Base-by-base conservation (phyloP, 2,113 vertebrate species). In the Lonchura striata region DNA sequence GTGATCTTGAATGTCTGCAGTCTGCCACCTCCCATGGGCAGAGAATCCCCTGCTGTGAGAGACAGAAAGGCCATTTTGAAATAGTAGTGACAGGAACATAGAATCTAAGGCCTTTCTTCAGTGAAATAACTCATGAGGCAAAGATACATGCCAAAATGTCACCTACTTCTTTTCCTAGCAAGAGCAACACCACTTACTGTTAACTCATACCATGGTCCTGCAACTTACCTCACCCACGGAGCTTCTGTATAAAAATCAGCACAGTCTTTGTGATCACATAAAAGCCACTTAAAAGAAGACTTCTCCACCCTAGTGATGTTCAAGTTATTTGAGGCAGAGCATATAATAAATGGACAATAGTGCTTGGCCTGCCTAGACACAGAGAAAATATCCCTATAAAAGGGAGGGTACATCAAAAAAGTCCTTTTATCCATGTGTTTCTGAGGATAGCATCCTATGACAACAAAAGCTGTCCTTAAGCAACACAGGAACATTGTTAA, bases 181-280 rank as follows among this genome's bases (percentile, higher is more conserved):
- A 70, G 30, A 57, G 15, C 71, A 83, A 21, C 24, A 69, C 6
- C 76, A 42, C 9, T 71, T 63, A 30, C 9, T 54, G 2, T 25
- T 59, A 28, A 25, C 11, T 79, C 24, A 47, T 31, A 39, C 13
- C 9, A 8, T 6, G 9, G 13, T 50, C 9, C 46, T 77, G 53
- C 6, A 76, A 31, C 23, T 76, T 11, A 21, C 18, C 11, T 53
- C 16, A 33, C 16, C 2, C 10, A 33, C 0, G 0, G 33, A 64
- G 7, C 16, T 69, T 25, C 31, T 57, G 15, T 25, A 53, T 22
- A 17, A 81, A 86, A 86, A 61, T 49, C 30, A 65, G 27, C 8
- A 35, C 12, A 37, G 53, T 33, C 3, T 30, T 25, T 49, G 14
- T 57, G 37, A 8, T 9, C 23, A 61, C n/a, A 33, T 37, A 52